Conservation (phyloP, 2,113 vertebrate species). For the Cottus gobio region DNA sequence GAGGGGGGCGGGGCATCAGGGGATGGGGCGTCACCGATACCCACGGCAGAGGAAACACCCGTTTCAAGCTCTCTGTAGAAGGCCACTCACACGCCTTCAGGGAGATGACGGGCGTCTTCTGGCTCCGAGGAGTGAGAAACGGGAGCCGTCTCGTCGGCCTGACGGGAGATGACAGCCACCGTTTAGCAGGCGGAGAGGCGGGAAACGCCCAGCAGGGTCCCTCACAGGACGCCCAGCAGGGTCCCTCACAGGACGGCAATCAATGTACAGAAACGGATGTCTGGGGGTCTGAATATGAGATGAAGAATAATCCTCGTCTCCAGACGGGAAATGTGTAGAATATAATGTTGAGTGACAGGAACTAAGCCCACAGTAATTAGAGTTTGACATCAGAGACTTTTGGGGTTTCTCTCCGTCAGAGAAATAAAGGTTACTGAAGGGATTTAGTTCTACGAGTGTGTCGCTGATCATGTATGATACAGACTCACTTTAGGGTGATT, state of each 20-base stretch:
- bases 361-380: neutral
- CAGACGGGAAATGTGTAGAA: too few species aligned
- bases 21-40: conserved; percentile 17
- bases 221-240: neutral
- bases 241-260: conserved; percentile 2
- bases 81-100: conserved; percentile 21
- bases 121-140: conserved; percentile 40
- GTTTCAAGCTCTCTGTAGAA: conserved; percentile 38
- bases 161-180: conserved; percentile 62
- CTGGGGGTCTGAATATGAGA: neutral
- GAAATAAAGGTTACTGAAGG: too few species aligned
- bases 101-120: conserved; percentile 29
- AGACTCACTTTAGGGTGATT: too few species aligned
- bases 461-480: too few species aligned
- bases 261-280: neutral
- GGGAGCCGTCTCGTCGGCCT: conserved; percentile 54
- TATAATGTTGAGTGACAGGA: neutral
- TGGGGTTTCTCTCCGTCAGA: too few species aligned
- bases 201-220: conserved; percentile 8
- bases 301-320: neutral
- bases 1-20: neutral
- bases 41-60: neutral
- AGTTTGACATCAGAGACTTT: too few species aligned
- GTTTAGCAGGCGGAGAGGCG: conserved; percentile 58
- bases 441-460: too few species aligned